phyloP scores from a whole-genome alignment of 2,797 vertebrate genomes.

The Rhodeus uyekii region DNA sequence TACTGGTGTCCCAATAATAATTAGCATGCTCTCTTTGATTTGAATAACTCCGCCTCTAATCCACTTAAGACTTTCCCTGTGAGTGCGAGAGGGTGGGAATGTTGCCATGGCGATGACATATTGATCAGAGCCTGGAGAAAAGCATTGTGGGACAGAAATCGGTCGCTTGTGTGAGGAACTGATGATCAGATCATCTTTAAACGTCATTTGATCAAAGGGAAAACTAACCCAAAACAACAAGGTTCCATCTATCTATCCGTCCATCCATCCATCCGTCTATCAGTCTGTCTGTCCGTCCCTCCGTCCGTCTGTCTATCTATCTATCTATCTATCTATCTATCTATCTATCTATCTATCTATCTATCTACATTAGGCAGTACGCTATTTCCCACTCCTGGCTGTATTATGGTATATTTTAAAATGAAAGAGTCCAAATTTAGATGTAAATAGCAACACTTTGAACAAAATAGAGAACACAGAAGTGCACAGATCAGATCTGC shows the following conservation, averaged over 20 bases:
- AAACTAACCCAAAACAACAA: neutral
- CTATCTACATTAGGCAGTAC: too few relatives aligned
- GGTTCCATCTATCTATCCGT: too few relatives aligned
- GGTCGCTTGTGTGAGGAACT: neutral
- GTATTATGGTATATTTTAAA: neutral
- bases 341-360: too few relatives aligned
- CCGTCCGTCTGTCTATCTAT: too few relatives aligned
- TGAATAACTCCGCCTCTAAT: conserved; percentile 27
- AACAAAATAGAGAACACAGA: too few relatives aligned
- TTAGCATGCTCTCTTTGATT: conserved; percentile 11
- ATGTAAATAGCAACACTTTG: neutral
- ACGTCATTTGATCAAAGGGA: neutral
- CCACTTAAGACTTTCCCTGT: conserved; percentile 7
- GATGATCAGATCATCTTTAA: conserved; percentile 12
- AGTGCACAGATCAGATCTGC: too few relatives aligned
- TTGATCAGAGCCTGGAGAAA: conserved; percentile 35
- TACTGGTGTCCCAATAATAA: neutral
- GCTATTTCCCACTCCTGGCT: neutral
- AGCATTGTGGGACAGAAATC: conserved; percentile 32
- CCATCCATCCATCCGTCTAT: too few relatives aligned
- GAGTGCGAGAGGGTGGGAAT: neutral
- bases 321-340: too few relatives aligned
- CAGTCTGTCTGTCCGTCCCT: too few relatives aligned
- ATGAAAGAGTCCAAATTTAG: neutral
- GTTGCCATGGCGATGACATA: conserved; percentile 10